Conservation (phyloP, 1,140 invertebrate genomes). For the Papilio glaucus region DNA sequence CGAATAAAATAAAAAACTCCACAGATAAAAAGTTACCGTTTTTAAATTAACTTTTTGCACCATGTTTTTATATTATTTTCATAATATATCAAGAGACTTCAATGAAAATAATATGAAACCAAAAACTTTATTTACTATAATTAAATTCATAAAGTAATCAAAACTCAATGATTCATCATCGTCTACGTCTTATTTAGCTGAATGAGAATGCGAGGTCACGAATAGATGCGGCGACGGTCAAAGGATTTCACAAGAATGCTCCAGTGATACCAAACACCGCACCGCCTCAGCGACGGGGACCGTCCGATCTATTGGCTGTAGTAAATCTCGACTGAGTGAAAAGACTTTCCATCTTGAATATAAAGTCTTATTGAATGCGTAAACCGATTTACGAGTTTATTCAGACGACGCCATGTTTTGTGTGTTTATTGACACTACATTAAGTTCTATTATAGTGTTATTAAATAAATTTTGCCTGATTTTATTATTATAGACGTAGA, state of each 20-base stretch:
- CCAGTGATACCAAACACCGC: constrained; percentile 55
- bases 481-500: background rate
- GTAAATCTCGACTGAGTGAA: constrained; percentile 61
- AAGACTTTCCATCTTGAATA: constrained; percentile 47
- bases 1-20: no score
- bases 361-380: constrained; percentile 29
- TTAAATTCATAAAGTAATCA: no score
- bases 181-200: constrained; percentile 34
- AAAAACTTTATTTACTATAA: no score
- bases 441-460: constrained; percentile 1
- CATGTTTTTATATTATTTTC: no score
- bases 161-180: background rate
- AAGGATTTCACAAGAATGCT: constrained; percentile 69
- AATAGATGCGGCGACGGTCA: constrained; percentile 48
- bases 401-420: constrained; percentile 23
- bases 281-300: constrained; percentile 48
- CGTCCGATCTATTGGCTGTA: constrained; percentile 49
- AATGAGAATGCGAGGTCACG: constrained; percentile 59
- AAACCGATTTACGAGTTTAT: constrained; percentile 24
- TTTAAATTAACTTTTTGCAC: no score
- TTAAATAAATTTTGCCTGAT: background rate
- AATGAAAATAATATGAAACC: no score
- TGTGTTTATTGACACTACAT: constrained; percentile 25
- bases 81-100: no score
- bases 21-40: no score